phyloP scores from a whole-genome alignment of 2,113 vertebrate genomes.

The Strix aluco region DNA sequence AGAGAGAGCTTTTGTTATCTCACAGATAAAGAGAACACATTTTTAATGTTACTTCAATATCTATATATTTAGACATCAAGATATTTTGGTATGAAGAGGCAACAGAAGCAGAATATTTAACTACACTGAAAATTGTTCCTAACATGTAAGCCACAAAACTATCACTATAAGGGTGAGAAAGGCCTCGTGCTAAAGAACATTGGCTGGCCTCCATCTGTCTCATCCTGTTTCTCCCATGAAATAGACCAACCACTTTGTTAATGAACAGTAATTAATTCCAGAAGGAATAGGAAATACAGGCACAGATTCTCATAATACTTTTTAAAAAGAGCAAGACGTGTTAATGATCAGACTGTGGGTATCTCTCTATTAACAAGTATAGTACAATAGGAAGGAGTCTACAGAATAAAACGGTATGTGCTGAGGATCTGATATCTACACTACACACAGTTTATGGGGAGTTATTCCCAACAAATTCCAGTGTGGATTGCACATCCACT shows the following conservation, averaged over 20 bases:
- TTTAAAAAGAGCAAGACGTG: background rate
- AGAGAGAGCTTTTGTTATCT: background rate
- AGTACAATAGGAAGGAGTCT: background rate
- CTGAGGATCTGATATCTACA: background rate
- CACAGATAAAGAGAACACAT: background rate
- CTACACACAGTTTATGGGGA: background rate
- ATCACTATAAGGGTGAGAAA: conserved; percentile 35
- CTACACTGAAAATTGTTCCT: background rate
- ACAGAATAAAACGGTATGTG: background rate
- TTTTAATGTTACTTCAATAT: background rate
- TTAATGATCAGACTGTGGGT: background rate
- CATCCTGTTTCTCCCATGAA: conserved; percentile 25
- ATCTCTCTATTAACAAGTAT: background rate
- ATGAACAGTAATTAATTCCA: conserved; percentile 26
- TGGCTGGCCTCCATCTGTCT: conserved; percentile 39
- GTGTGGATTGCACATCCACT: background rate
- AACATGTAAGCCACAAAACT: background rate
- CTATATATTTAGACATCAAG: background rate
- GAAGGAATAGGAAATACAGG: background rate
- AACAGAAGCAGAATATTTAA: conserved; percentile 36
- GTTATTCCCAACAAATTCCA: background rate
- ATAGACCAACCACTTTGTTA: conserved; percentile 25
- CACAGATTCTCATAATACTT: background rate
- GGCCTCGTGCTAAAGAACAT: background rate
- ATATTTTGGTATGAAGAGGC: background rate